Evolutionary conservation across 1,140 invertebrate species (phyloP).

Genomic region (Gerris buenoi): DNA sequence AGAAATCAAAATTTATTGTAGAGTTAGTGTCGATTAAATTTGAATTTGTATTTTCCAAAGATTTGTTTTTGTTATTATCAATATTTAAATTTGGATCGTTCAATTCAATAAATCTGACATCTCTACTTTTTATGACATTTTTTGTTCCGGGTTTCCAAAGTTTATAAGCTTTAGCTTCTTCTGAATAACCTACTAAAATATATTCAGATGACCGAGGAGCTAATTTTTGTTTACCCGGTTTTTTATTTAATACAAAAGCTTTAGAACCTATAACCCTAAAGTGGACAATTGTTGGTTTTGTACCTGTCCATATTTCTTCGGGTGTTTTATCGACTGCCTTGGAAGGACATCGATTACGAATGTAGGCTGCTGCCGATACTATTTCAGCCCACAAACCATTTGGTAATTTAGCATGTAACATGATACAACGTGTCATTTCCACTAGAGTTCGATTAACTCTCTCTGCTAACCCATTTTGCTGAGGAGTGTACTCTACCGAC

Average conservation of each 20-base stretch:
- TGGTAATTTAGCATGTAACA: background rate
- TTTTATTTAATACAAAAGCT: background rate
- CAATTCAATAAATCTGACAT: background rate
- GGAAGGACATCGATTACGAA: background rate
- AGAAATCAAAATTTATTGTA: too few species aligned
- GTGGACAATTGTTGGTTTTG: background rate
- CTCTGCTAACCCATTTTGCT: background rate
- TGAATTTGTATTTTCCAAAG: too few species aligned
- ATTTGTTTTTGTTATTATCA: too few species aligned
- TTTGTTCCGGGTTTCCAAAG: background rate
- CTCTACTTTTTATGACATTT: background rate
- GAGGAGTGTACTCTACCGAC: background rate
- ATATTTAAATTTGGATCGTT: background rate
- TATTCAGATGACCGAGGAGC: background rate
- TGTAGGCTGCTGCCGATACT: background rate
- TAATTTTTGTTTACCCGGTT: background rate
- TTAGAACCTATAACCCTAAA: background rate
- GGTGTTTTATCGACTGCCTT: background rate
- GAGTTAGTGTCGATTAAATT: too few species aligned
- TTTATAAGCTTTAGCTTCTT: background rate
- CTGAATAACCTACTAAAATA: background rate
- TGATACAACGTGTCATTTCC: background rate
- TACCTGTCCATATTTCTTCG: background rate
- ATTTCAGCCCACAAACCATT: background rate
- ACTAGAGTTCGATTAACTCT: background rate